Base-by-base conservation (phyloP, 2,888 invertebrate species). In the Nemotelus nigrinus region DNA sequence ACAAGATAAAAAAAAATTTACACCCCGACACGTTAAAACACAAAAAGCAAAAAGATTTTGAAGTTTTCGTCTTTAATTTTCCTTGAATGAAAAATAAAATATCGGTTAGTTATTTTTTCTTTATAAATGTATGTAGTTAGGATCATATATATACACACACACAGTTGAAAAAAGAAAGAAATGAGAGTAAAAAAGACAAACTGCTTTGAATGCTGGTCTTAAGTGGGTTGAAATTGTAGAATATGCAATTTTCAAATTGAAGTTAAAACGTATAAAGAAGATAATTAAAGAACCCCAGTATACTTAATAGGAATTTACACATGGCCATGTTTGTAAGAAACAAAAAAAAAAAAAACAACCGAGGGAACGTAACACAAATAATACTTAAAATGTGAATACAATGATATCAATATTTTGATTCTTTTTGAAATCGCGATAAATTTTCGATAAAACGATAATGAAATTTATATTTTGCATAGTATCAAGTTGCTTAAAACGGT, bases 271-370 rank as follows among this genome's bases (percentile, higher is more conserved):
- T 63, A 53, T 41, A 45, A 41, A 10, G 47, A 53, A 7, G 10
- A 53, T 43, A 70, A 7, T 55, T 10, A 8, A 55, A 50, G 48
- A 74, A 74, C 74, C 74, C 74, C 74, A 74, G 74, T 74, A 74
- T 74, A 74, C 60, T 74, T 74, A 63, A 74, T 74, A 74, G 74
- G 74, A 74, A 57, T 74, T 72, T 74, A 48, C 48, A 71, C 25
- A 74, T 63, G 74, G 74, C 74, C 74, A 74, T 74, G 74, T 60
- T 63, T 60, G 63, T 74, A 63, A 41, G 50, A 74, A 74, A 57
- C 10, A n/a, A n/a, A 43, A 55, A 70, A 70, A 53, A n/a, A n/a
- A 43, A 55, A 70, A 70, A 53, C 53, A 25, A 25, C 25, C 25
- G 25, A 25, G 25, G 25, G 25, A 25, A 25, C 25, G 25, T 25